These are phyloP conservation scores for Pseudomyrmex pallidus DNA, from an alignment of 1,140 invertebrate species.

Conservation along the genomic window DNA sequence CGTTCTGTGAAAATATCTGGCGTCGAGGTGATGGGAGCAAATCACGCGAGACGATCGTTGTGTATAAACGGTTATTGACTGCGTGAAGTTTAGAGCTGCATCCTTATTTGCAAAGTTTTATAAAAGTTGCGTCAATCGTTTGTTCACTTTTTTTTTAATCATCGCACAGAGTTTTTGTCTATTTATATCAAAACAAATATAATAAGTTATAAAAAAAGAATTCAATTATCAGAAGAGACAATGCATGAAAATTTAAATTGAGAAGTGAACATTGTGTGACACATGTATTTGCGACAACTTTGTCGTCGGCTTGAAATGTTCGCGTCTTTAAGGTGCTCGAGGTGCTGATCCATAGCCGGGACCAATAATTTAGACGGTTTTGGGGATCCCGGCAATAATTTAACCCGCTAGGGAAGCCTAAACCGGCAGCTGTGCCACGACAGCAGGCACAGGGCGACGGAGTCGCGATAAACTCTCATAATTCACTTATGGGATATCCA, in stretches of 20 bases:
- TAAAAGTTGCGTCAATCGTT: too few species aligned
- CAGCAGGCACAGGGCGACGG: slow-evolving; percentile 64
- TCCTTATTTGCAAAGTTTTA: too few species aligned
- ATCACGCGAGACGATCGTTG: not conserved
- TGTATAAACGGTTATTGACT: too few species aligned
- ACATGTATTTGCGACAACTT: not conserved
- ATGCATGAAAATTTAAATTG: not conserved
- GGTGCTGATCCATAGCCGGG: slow-evolving; percentile 54
- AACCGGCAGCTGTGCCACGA: slow-evolving; percentile 67
- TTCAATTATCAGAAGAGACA: not conserved
- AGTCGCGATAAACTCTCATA: slow-evolving; percentile 75
- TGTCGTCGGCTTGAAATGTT: not conserved
- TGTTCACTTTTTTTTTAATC: too few species aligned
- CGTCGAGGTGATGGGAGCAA: not conserved
- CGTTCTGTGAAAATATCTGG: not conserved
- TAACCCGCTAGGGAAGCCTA: slow-evolving; percentile 60
- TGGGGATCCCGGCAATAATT: slow-evolving; percentile 65
- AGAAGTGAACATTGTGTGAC: slow-evolving; percentile 20
- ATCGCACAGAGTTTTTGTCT: too few species aligned
- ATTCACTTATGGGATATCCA: slow-evolving; percentile 73
- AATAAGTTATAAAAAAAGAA: too few species aligned
- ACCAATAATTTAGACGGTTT: slow-evolving; percentile 68
- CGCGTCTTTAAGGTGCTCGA: slow-evolving; percentile 32
- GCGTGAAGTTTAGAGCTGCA: too few species aligned
- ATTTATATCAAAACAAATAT: too few species aligned